A percentile compares a stretch with the other conserved stretches of the same genome.
phyloP scores from a whole-genome alignment of 2,113 vertebrate species.

The Mesocricetus auratus region DNA sequence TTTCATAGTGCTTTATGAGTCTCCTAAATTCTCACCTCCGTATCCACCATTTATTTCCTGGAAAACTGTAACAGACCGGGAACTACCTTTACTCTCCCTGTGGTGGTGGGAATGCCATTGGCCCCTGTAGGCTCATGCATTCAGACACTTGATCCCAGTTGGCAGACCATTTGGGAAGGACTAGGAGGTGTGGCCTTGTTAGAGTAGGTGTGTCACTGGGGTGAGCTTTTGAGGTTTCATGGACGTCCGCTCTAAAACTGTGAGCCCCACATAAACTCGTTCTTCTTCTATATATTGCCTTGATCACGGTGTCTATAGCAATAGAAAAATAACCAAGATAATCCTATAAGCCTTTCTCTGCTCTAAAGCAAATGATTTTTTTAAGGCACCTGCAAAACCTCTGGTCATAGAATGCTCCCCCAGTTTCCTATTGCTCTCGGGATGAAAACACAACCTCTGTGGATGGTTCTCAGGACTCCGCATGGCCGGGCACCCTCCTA shows the following conservation, averaged over 20 bases:
- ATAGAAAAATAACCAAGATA: not conserved
- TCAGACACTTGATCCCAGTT: not conserved
- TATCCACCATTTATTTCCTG: not conserved
- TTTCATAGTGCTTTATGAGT: not conserved
- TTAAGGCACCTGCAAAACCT: not conserved
- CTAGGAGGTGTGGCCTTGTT: not conserved
- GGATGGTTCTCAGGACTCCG: not conserved
- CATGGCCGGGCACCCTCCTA: not conserved
- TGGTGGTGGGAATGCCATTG: not conserved
- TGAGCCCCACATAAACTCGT: not conserved
- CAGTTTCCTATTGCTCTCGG: not conserved
- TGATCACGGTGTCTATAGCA: not conserved
- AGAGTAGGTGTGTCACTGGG: not conserved
- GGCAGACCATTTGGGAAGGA: not conserved
- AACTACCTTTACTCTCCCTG: not conserved
- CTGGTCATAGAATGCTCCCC: not conserved
- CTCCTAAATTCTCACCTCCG: not conserved
- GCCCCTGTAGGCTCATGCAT: not conserved
- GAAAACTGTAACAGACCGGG: not conserved
- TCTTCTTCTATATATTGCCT: not conserved
- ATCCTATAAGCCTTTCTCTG: not conserved
- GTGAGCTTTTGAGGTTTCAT: not conserved
- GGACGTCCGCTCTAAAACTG: not conserved
- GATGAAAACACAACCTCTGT: not conserved
- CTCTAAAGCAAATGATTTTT: not conserved